A percentile compares a stretch with the other conserved stretches of the same genome.
Evolutionary conservation across 2,113 vertebrate genomes (phyloP).

Genomic region (Telmatochromis brachygnathus): DNA sequence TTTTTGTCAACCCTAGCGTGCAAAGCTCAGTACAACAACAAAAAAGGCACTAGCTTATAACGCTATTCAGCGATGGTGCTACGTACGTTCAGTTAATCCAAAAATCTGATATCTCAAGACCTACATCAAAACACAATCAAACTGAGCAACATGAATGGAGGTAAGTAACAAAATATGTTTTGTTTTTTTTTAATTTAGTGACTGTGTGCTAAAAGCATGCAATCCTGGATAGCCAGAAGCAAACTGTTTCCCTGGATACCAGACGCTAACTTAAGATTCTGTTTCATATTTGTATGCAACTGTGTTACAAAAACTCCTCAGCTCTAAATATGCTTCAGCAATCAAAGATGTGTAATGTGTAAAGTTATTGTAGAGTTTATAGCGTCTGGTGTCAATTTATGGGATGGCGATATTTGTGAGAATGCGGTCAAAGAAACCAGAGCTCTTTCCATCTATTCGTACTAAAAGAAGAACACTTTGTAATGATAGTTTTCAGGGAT

Average conservation of each 20-base stretch:
- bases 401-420: background rate
- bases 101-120: background rate
- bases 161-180: background rate
- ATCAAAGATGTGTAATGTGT: background rate
- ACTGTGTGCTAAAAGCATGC: background rate
- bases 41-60: background rate
- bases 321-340: background rate
- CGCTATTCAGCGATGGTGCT: background rate
- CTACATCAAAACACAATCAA: background rate
- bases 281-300: background rate
- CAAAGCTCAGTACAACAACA: background rate
- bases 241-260: background rate
- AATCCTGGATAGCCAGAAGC: background rate
- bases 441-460: background rate
- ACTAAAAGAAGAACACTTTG: background rate
- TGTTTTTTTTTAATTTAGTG: background rate
- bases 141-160: background rate
- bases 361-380: background rate
- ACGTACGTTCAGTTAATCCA: background rate
- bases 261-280: background rate
- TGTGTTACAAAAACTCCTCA: background rate
- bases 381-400: background rate
- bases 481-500: background rate
- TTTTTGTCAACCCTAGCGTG: background rate
- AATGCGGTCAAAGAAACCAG: background rate